Evolutionary conservation across 2,888 invertebrate species (phyloP), one percentile per base, ranked within the genome.

Genomic region (Tupiocoris notatus): DNA sequence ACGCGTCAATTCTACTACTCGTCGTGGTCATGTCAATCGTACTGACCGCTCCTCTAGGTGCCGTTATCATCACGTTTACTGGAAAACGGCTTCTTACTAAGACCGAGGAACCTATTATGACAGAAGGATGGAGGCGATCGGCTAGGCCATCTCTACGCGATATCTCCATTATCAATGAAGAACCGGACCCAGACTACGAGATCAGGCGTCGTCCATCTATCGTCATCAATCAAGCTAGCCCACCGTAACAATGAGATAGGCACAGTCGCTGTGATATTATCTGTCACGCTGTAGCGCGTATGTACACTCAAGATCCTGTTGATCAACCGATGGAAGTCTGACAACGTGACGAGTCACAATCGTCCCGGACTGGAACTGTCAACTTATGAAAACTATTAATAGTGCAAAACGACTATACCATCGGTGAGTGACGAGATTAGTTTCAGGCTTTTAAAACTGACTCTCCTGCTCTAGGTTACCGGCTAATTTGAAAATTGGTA

Each of bases 111-210:
- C 85, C 80, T 0, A 81, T 82, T 1, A 76, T 75, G n/a, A 79
- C 81, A 85, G 92, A 81, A n/a, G 82, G 91, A 76, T 93, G 94
- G 93, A 88, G 91, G 18, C 88, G 92, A 80, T 90, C 92, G 66
- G 91, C 93, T 82, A 87, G 93, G 78, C 93, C 93, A 1, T 94
- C 94, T 0, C 91, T 94, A 75, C 88, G 94, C 65, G 94, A 94
- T 83, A 94, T 94, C 79, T 92, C 93, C 79, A 93, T 94, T 83
- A 92, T 93, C 83, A 91, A 93, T 82, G 93, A 93, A 82, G 92
- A 92, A 81, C 92, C 92, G 80, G 88, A 91, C 80, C 88, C 88
- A 22, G 75, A 77, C 39, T 71, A 75, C 17, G 62, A 77, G 25
- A 63, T 58, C 18, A 24, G 24, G 1, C 77, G 59, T 17, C 39